A percentile compares a stretch with the other conserved stretches of the same genome.
Evolutionary conservation across 1,140 invertebrate genomes (phyloP).

Genomic region (Eupristina koningsbergeri): DNA sequence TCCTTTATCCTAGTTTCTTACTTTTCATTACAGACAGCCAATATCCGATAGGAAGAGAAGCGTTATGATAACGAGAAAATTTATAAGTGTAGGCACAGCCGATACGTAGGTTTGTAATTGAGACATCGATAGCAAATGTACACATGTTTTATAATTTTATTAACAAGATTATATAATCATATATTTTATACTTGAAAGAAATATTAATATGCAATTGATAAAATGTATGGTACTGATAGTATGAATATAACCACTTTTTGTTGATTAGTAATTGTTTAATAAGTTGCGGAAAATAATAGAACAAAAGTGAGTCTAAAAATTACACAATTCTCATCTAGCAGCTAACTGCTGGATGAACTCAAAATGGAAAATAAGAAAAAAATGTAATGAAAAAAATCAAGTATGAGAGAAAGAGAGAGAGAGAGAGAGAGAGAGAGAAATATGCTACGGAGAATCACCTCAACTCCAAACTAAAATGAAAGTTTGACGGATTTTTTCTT

Average conservation of each 20-base stretch:
- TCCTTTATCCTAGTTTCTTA: constrained; percentile 15
- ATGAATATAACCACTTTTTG: neutral
- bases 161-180: no score
- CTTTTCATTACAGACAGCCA: neutral
- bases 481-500: constrained; percentile 2
- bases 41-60: neutral
- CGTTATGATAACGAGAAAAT: neutral
- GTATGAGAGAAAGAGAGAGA: no score
- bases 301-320: neutral
- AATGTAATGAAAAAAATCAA: no score
- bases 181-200: no score
- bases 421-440: neutral
- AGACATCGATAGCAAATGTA: neutral
- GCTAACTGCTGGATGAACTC: neutral
- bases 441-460: neutral
- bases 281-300: neutral
- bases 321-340: neutral
- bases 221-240: neutral
- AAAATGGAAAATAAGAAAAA: neutral
- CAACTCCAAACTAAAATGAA: constrained; percentile 5
- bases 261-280: neutral
- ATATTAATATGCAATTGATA: no score
- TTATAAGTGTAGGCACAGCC: neutral
- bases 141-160: neutral
- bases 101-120: neutral